Evolutionary conservation across 2,113 vertebrate genomes (phyloP), one percentile per base, ranked within the genome.

Genomic region (Xiphophorus maculatus): DNA sequence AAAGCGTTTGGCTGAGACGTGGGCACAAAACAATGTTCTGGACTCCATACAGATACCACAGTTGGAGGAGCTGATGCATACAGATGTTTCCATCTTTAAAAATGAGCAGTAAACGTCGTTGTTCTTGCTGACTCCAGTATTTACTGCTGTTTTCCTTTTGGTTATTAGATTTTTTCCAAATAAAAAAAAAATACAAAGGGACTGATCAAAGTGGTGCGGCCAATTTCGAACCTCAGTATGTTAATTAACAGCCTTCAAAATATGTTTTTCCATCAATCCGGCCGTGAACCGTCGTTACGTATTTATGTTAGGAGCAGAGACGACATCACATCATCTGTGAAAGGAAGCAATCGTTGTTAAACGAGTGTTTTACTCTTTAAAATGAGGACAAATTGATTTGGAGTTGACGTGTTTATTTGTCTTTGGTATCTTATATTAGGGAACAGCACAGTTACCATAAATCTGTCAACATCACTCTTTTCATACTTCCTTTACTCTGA

Each of bases 1-100:
- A 22, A 54, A 54, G 48, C 48, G 22, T 22, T 25, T 25, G 48
- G 22, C n/a, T 37, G 22, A 66, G 64, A 66, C 3, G n/a, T 32
- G 8, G 13, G 35, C 25, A 37, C 64, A n/a, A 14, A 40, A n/a
- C 27, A 42, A 67, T 42, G 27, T 67, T 42, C 65, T 67, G 37
- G 65, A 40, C 35, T 40, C 35, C 7, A 27, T 63, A 32, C 62
- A 63, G 29, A 15, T n/a, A 66, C 65, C 4, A 35, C 65, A 42
- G 65, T 42, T 37, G n/a, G 35, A 66, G 25, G 3, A 35, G 65
- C n/a, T 27, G 35, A 66, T 40, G 25, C 12, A 28, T 30, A 32
- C 62, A 63, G 62, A 63, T 22, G 8, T 63, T 63, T 63, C 62
- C 62, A 63, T 30, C 62, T 37, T 63, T 10, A 58, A 58, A 58